Conservation (phyloP, 2,888 invertebrate species). For the Epirrhoe alternata region DNA sequence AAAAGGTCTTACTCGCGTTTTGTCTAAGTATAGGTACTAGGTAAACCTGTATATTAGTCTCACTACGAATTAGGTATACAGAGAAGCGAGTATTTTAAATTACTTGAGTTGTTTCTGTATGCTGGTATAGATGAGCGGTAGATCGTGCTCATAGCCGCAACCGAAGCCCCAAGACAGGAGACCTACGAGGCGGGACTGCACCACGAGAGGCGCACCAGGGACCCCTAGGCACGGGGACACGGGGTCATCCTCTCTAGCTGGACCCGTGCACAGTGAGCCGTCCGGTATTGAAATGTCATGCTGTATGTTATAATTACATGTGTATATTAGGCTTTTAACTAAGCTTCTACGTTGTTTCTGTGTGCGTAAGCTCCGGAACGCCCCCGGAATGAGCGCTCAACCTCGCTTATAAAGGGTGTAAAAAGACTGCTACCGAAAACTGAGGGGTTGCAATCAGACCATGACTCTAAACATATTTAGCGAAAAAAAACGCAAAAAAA, state of each 20-base stretch:
- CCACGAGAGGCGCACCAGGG: conserved; percentile 72
- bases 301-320: conserved; percentile 45
- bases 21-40: too few relatives aligned
- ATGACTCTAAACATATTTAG: too few relatives aligned
- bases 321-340: too few relatives aligned
- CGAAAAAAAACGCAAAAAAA: too few relatives aligned
- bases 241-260: conserved; percentile 53
- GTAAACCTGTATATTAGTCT: too few relatives aligned
- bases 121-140: conserved; percentile 69
- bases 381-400: too few relatives aligned
- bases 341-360: neutral
- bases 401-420: too few relatives aligned
- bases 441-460: too few relatives aligned
- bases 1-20: neutral
- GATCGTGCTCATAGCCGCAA: conserved; percentile 67
- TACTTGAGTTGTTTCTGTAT: conserved; percentile 51
- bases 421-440: too few relatives aligned
- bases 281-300: conserved; percentile 46
- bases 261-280: conserved; percentile 69
- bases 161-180: conserved; percentile 77
- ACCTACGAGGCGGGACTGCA: conserved; percentile 56
- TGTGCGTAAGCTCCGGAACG: too few relatives aligned
- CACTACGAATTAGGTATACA: too few relatives aligned
- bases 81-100: neutral
- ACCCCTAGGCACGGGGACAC: conserved; percentile 64